Percentiles rank a stretch among this genome's conserved stretches.
Evolutionary conservation across 2,888 invertebrate species (phyloP).

Genomic region (Polylopha cassiicola): DNA sequence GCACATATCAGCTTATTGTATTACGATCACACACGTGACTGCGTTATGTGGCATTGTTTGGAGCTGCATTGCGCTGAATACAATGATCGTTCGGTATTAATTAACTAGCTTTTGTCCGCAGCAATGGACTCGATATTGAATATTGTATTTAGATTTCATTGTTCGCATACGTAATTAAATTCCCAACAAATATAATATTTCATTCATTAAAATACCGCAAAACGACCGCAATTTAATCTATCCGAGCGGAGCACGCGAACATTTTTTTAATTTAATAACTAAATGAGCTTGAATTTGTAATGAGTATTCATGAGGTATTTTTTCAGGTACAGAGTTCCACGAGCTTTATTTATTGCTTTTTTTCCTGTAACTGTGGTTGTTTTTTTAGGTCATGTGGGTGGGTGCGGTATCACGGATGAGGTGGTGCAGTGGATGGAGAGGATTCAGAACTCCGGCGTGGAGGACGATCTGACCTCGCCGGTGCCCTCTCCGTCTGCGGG

Average conservation of each 20-base stretch:
- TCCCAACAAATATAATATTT: slow-evolving; percentile 5
- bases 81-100: slow-evolving; percentile 18
- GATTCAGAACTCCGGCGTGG: slow-evolving; percentile 87
- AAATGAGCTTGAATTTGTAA: slow-evolving; percentile 3
- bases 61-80: slow-evolving; percentile 30
- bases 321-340: too few relatives aligned
- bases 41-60: slow-evolving; percentile 44
- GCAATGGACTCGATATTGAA: slow-evolving; percentile 3
- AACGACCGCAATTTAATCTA: slow-evolving; percentile 11
- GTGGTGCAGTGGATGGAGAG: slow-evolving; percentile 94
- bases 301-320: slow-evolving; percentile 9
- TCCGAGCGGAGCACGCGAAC: slow-evolving; percentile 6
- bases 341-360: too few relatives aligned
- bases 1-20: slow-evolving; percentile 46
- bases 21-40: slow-evolving; percentile 49
- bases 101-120: slow-evolving; percentile 19
- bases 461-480: slow-evolving; percentile 67
- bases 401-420: slow-evolving; percentile 93
- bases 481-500: slow-evolving; percentile 40
- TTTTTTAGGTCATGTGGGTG: slow-evolving; percentile 85
- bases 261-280: slow-evolving; percentile 11
- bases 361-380: too few relatives aligned
- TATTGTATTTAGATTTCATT: slow-evolving; percentile 10
- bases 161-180: too few relatives aligned
- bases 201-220: slow-evolving; percentile 9